Base-by-base conservation (phyloP, 2,888 invertebrate genomes). In the Campoplex nolae region DNA sequence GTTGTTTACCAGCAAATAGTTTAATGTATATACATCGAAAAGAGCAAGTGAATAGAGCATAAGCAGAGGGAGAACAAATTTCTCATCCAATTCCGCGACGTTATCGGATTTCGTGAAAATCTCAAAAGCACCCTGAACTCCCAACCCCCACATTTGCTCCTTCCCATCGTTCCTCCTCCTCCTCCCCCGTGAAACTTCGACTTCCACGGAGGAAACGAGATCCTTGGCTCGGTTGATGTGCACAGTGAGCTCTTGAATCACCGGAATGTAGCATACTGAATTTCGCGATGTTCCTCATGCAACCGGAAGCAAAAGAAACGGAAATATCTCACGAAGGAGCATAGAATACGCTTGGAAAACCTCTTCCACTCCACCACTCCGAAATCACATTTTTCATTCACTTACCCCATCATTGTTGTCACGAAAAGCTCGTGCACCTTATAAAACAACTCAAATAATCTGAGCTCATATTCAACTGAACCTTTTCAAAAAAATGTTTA, bases 101-200 rank as follows among this genome's bases (percentile, higher is more conserved):
- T 65, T 75, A 83, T 83, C 75, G 79, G 71, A 86, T 83, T 79
- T 80, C 75, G 65, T 42, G 45, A 42, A 71, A 75, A 84, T 86
- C 78, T 65, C 62, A 58, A 83, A 71, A 65, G 58, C 83, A 18
- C 16, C 23, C 48, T 68, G 32, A 38, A 54, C 70, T 42, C 42
- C 23, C 42, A 42, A 28, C 51, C 77, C 32, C 45, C 32, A 18
- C 28, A 16, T 56, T 13, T n/a, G 18, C 73, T 28, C 16, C 54
- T 28, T 6, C 23, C 11, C 4, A 38, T 8, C 51, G 38, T 35
- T 48, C 18, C 35, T 3, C n/a, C 23, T 23, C 23, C 23, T 23
- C 23, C 23, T 67, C 7, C 56, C 79, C 56, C 48, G 73, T 48
- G 71, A 80, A 80, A 73, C 73, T 80, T 73, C 74, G 54, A 38